These are phyloP conservation scores for Cossypha dichroa DNA, from an alignment of 2,797 vertebrate species.

Conservation along the genomic window DNA sequence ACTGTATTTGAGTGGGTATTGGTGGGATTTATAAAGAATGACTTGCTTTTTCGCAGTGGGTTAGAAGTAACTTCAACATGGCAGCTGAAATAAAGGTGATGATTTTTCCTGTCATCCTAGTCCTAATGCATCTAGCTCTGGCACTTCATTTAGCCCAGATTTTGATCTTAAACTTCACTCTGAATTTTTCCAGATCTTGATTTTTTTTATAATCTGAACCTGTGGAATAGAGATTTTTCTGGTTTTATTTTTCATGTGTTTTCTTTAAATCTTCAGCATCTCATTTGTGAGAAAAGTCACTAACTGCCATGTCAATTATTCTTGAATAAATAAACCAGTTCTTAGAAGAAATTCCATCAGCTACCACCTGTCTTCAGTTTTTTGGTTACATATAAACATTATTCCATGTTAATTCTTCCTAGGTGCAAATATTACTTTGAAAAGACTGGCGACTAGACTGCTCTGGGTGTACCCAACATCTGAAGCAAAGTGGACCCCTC, in stretches of 20 bases:
- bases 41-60: background rate
- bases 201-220: background rate
- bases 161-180: background rate
- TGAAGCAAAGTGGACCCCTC: slow-evolving; percentile 19
- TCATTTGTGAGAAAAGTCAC: background rate
- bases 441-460: background rate
- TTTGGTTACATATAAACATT: background rate
- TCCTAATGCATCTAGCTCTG: background rate
- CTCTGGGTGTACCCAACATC: background rate
- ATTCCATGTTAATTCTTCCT: slow-evolving; percentile 15
- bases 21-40: background rate
- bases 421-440: slow-evolving; percentile 21
- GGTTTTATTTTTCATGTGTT: background rate
- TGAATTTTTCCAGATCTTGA: background rate
- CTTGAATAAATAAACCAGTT: slow-evolving; percentile 40
- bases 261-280: background rate
- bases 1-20: background rate
- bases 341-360: slow-evolving; percentile 7
- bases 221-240: background rate
- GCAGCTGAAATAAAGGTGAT: background rate
- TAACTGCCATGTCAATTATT: background rate
- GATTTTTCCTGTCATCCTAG: background rate
- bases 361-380: slow-evolving; percentile 18
- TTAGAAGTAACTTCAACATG: background rate
- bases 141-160: background rate